Percentiles rank a stretch among this genome's conserved stretches.
These are phyloP conservation scores for Ornithorhynchus anatinus DNA, from an alignment of 2,113 vertebrate species.

Conservation along the genomic window DNA sequence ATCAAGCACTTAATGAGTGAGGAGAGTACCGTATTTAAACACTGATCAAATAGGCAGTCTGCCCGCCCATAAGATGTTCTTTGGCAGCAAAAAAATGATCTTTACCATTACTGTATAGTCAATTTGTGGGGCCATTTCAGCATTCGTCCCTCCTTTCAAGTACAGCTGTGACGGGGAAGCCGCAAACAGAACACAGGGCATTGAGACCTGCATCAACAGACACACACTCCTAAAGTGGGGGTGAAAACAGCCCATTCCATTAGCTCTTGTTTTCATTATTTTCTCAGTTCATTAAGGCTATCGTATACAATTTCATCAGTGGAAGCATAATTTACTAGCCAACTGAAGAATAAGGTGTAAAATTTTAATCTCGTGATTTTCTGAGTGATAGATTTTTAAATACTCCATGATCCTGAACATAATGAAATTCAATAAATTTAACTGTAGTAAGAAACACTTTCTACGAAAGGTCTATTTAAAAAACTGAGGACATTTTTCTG, in stretches of 20 bases:
- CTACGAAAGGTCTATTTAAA: no score
- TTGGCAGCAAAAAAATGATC: background rate
- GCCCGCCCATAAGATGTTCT: background rate
- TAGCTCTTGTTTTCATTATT: background rate
- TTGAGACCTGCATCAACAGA: conserved; percentile 90
- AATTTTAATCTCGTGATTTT: background rate
- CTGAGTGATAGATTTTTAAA: background rate
- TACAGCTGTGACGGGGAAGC: conserved; percentile 82
- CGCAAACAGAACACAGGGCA: conserved; percentile 90
- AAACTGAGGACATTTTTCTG: no score
- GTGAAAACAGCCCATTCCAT: background rate
- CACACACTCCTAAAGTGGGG: conserved; percentile 87
- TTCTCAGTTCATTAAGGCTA: background rate
- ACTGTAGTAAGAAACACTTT: no score
- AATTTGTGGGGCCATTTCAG: conserved; percentile 97
- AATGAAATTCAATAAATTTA: no score
- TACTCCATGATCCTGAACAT: no score
- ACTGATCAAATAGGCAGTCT: background rate
- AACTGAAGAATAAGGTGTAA: background rate
- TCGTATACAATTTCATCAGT: background rate
- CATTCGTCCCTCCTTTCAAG: conserved; percentile 94
- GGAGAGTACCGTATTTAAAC: background rate
- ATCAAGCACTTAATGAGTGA: no score
- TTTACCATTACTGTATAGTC: conserved; percentile 90
- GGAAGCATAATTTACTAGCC: background rate